Conservation (phyloP, 2,888 invertebrate genomes). For the Polylopha cassiicola region DNA sequence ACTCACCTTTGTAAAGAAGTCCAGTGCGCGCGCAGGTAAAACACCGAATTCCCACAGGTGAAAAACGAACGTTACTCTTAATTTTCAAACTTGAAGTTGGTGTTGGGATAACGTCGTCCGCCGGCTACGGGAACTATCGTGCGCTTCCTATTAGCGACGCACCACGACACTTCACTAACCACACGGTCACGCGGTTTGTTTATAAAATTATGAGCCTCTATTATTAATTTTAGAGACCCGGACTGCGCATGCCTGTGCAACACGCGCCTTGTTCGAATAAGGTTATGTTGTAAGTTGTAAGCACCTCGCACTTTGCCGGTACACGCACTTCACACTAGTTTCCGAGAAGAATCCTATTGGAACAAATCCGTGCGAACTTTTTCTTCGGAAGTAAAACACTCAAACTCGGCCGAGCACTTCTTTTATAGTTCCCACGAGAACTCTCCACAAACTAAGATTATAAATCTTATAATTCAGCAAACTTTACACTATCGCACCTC, state of each 20-base stretch:
- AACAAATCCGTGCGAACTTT: conserved; percentile 48
- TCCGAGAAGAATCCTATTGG: conserved; percentile 58
- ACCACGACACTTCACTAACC: conserved; percentile 47
- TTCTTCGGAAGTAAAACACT: conserved; percentile 35
- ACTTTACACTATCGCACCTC: conserved; percentile 53
- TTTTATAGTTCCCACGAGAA: conserved; percentile 48
- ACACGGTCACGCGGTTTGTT: conserved; percentile 63
- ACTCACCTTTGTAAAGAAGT: conserved; percentile 67
- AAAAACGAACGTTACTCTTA: conserved; percentile 66
- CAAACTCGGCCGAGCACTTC: conserved; percentile 36
- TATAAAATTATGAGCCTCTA: conserved; percentile 68
- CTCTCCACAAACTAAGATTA: conserved; percentile 32
- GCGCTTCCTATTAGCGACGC: conserved; percentile 51
- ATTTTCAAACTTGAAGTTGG: conserved; percentile 49
- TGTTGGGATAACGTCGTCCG: conserved; percentile 32
- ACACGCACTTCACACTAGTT: conserved; percentile 49
- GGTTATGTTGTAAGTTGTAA: conserved; percentile 69
- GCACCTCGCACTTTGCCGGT: conserved; percentile 52
- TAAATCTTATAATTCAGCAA: conserved; percentile 38
- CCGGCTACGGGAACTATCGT: conserved; percentile 36
- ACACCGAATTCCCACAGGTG: conserved; percentile 73
- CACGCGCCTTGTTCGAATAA: conserved; percentile 69
- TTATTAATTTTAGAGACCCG: conserved; percentile 61
- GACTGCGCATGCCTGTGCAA: conserved; percentile 70
- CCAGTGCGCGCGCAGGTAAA: conserved; percentile 72